Base-by-base conservation (phyloP, 2,888 invertebrate species). In the Carabus problematicus region DNA sequence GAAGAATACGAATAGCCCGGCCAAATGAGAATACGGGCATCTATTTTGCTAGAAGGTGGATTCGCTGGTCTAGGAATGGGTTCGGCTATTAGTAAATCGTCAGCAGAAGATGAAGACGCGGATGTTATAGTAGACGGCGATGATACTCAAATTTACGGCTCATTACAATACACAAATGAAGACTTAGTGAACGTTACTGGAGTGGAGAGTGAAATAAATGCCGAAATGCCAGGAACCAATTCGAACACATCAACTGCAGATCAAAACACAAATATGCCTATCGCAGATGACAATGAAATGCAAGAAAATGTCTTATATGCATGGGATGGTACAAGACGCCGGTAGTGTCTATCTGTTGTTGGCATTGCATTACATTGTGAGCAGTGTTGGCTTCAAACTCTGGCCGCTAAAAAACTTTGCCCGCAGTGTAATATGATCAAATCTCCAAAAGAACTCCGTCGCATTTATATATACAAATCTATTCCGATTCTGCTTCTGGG, bases 341-440 rank as follows among this genome's bases (percentile, higher is more conserved):
- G 0, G 91, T 95, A 6, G 94, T 95, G 63, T 97, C 97, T 0
- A 92, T 96, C 71, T 94, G 94, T 78, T 97, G 97, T 81, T 97
- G 97, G 97, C 97, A 97, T 81, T 96, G n/a, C n/a, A n/a, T n/a
- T 97, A 0, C 94, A 97, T 81, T 97, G 97, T 78, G 95, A 97
- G 84, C 86, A 88, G 73, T 91, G 91, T 78, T 91, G 91, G 91
- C 82, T 91, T 29, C 87, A 88, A 77, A 89, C 90, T 7, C 76
- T 82, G 0, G 92, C 93, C 19, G 92, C 93, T 0, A 94, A 96
- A 83, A 96, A 96, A 79, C 86, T 95, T n/a, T 97, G 96, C 79
- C 97, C 96, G 0, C 95, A 96, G 78, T 97, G 96, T 81, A 96
- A 95, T 83, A 92, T 93, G 80, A 95, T 96, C 75, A 96, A 96